phyloP scores from a whole-genome alignment of 2,113 vertebrate species.

The Oenanthe melanoleuca region DNA sequence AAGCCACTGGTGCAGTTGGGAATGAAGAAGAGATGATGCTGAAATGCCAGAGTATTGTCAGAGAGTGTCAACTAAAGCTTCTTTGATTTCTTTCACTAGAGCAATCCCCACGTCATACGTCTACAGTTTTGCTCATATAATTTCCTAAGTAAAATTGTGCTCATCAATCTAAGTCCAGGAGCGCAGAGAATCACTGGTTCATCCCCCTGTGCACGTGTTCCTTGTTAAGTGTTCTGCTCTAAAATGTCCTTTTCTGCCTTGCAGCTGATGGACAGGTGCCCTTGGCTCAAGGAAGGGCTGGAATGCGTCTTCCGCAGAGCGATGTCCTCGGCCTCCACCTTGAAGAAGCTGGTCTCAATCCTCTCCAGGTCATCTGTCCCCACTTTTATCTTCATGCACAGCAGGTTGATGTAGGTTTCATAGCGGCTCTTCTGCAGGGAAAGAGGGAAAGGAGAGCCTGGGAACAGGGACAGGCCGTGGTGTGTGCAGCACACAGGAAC shows the following conservation, averaged over 20 bases:
- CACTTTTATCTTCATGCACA: slow-evolving; percentile 87
- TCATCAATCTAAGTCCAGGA: slow-evolving; percentile 63
- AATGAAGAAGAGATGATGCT: slow-evolving; percentile 38
- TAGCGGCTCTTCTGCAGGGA: slow-evolving; percentile 90
- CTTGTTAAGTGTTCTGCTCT: slow-evolving; percentile 81
- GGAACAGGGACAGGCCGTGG: background rate
- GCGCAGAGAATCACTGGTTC: background rate
- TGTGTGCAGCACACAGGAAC: background rate
- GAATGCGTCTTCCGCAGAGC: slow-evolving; percentile 92
- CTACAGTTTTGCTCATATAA: background rate
- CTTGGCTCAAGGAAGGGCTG: slow-evolving; percentile 91
- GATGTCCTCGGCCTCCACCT: slow-evolving; percentile 80
- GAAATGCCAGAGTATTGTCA: slow-evolving; percentile 42
- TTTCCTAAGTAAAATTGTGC: slow-evolving; percentile 72
- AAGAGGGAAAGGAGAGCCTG: slow-evolving; percentile 19
- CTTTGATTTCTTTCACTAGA: slow-evolving; percentile 47
- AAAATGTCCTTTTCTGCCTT: slow-evolving; percentile 70
- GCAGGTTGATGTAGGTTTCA: slow-evolving; percentile 91
- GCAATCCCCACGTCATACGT: slow-evolving; percentile 21
- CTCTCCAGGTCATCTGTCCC: slow-evolving; percentile 93
- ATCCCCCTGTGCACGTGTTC: background rate
- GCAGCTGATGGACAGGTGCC: slow-evolving; percentile 79
- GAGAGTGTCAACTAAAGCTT: slow-evolving; percentile 64
- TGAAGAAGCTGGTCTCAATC: slow-evolving; percentile 88
- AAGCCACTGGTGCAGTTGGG: slow-evolving; percentile 36